Evolutionary conservation across 2,797 vertebrate species (phyloP), one percentile per base, ranked within the genome.

Genomic region (Acrossocheilus fasciatus): DNA sequence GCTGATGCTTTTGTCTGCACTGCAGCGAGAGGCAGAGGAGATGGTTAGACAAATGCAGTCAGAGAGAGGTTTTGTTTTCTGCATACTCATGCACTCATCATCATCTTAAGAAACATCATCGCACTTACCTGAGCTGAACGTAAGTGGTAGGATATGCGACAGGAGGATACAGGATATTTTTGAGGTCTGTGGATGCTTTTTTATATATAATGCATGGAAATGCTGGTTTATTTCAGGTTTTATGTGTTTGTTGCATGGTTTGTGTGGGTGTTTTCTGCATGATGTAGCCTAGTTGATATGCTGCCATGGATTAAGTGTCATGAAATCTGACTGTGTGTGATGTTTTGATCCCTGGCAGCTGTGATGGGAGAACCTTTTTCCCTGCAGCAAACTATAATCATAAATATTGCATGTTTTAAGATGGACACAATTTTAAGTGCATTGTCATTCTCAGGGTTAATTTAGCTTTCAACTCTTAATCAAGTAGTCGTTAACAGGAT

Each of bases 1-100:
- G 92, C 89, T 91, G 93, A 89, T 96, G 95, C 94, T 94, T 93
- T 94, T 93, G 86, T 90, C 88, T 88, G 82, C 83, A 86, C 77
- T 82, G 87, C 90, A 89, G 84, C 30, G 84, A 75, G 30, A 64
- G 80, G 30, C 36, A 76, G 70, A 77, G 54, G 81, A 86, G 88
- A 87, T 87, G 82, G 83, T 79, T 86, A 86, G 57, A 81, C 41
- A 36, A 43, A 36, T 2, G n/a, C 86, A 73, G 45, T 64, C 10
- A 47, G 43, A 64, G 64, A 62, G 64, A 6, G n/a, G 15, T 86
- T 73, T 69, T 62, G 41, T 20, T 87, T 87, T 88, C 73, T 90
- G 87, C 85, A 36, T 68, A 88, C 86, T 87, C 81, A 87, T 8
- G 34, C 73, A 57, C 41, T 47, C 17, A 17, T 52, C 9, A 59